Base-by-base conservation (phyloP, 2,888 invertebrate species). In the Tuberolachnus salignus region DNA sequence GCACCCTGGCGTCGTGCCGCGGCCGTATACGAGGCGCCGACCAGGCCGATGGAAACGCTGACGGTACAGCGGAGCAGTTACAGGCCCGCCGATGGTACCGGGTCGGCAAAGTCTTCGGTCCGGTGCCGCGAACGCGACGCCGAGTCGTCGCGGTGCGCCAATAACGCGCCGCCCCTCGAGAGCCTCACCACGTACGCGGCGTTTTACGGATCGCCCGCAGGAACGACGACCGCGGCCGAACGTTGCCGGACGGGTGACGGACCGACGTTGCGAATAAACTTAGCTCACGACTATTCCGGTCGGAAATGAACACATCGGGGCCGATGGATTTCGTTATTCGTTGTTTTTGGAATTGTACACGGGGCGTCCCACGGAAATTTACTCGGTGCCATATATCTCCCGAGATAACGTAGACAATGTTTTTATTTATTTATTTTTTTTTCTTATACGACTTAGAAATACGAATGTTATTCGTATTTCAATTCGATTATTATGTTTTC, bases 11-110 rank as follows among this genome's bases (percentile, higher is more conserved):
- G 71, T 23, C 53, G 21, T 3, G 44, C 64, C 19, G 3, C 23
- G 8, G 23, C 11, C 13, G 13, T 44, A 21, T 42, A 53, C 26
- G 21, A 3, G 23, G 13, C 6, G 11, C 55, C 34, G 1, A 0
- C 74, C 19, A 6, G n/a, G 6, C 51, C 23, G 9, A 44, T 64
- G 44, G 53, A 74, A 42, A 64, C 74, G 6, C 9, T n/a, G 23
- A 11, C 74, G 13, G 74, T 55, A 21, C 44, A 64, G 8, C 64
- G 74, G 9, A 13, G 16, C 0, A 74, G 74, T 23, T 74, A 74
- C 44, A 64, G 23, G n/a, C 53, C n/a, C 64, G 1, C 26, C 11
- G 1, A n/a, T 42, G 42, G n/a, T n/a, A n/a, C 49, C 49, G 51
- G 16, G n/a, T 16, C 16, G 51, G 16, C 13, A 42, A 19, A n/a